Evolutionary conservation across 2,888 invertebrate genomes (phyloP), one percentile per base, ranked within the genome.

Genomic region (Callimorpha dominula): DNA sequence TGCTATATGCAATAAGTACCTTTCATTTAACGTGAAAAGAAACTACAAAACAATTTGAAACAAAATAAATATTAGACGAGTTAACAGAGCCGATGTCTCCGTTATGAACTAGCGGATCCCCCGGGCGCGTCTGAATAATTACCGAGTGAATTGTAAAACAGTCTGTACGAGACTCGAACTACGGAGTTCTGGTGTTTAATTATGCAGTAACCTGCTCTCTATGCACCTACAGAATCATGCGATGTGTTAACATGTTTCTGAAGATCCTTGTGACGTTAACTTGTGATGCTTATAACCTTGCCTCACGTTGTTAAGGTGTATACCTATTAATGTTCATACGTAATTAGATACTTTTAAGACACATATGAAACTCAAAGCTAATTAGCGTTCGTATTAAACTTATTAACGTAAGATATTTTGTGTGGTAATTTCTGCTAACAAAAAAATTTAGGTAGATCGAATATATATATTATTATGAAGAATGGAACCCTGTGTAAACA

Each of bases 121-220:
- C 62, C 65, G 65, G 71, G 71, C 65, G 57, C 65, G 60, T 20
- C 57, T 74, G 71, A 74, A 74, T 74, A 74, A 74, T 74, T 74
- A 71, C 71, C 20, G 68, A 71, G 71, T 74, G 74, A 74, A 74
- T 74, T 71, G 74, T 74, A 71, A 74, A 74, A 68, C 65, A 71
- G 70, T 50, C 72, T 64, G 68, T 57, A 67, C 52, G 62, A 63
- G 70, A 63, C 67, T 73, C 46, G 60, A 67, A 72, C 62, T 62
- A 60, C 17, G n/a, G 31, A 66, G 67, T 73, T 67, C 67, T 71
- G n/a, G 17, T 54, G n/a, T 43, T 74, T 71, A 67, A 74, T 71
- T 65, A 74, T 74, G 71, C 74, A 74, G 50, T 66, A 54, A 63
- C 72, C 46, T 17, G 12, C 62, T 54, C 62, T 46, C 62, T 70